Base-by-base conservation (phyloP, 2,113 vertebrate genomes). In the Oreocharis arfaki region DNA sequence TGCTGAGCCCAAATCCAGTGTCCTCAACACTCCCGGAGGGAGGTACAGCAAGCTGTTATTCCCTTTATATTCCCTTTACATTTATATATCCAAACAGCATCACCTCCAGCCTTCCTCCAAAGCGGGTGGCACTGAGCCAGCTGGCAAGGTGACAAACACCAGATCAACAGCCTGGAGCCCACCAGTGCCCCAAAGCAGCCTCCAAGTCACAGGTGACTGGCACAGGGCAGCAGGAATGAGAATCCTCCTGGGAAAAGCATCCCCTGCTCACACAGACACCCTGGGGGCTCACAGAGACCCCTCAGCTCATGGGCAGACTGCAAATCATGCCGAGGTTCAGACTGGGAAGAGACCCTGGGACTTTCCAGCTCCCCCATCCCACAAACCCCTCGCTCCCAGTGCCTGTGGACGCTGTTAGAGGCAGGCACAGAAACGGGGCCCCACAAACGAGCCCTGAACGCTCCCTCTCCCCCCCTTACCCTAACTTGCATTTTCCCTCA, bases 381-480 rank as follows among this genome's bases (percentile, higher is more conserved):
- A 70, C 87, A 84, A 61, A 77, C 4, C 30, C 59, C 11, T 8
- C 4, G 0, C 26, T 77, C 64, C 56, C 21, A 35, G 56, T 32
- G n/a, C 81, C 91, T 4, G 15, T 4, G 49, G 61, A 20, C 18
- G 37, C 57, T 21, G 27, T 39, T 3, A 82, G 39, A 1, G 4
- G 35, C 52, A 47, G 44, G 49, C 64, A 91, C 37, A 28, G n/a
- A n/a, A 88, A 42, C 0, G 0, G 65, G 15, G n/a, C 44, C 44
- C 63, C 16, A 13, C 37, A 39, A 42, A 22, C 0, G 0, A 65
- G 41, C 46, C 69, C 64, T 7, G 19, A 91, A 53, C 0, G 0
- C 44, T 65, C 60, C 30, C 61, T 39, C 74, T 84, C n/a, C 27
- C 68, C 68, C n/a, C 24, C 3, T 33, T 1, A 23, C 42, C 41